Base-by-base conservation (phyloP, 2,113 vertebrate genomes). In the Toxostoma redivivum region DNA sequence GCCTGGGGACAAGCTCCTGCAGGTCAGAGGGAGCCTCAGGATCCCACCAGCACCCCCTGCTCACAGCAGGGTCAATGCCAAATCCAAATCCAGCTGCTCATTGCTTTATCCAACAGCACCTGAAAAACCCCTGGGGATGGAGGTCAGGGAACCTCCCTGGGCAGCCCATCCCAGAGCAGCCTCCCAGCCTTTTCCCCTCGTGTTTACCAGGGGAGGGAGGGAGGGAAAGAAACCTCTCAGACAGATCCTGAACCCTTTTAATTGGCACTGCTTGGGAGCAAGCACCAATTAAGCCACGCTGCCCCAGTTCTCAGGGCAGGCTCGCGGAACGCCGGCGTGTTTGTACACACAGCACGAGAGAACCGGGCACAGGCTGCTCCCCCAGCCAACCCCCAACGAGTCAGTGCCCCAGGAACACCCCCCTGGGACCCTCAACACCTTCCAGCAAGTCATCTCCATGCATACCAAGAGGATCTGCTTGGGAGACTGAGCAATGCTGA, bases 281-380 rank as follows among this genome's bases (percentile, higher is more conserved):
- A 66, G 62, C 85, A 10, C 11, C 74, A 96, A 95, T 92, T 94
- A 95, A 95, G 91, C 35, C 84, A 45, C 1, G 2, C 35, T 96
- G 96, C 45, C 94, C 95, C 93, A 95, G 91, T 96, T 95, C 91
- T 56, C 95, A 97, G 84, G 81, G 9, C 73, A 58, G 66, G 45
- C 81, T 48, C 0, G 33, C 85, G 18, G 79, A 40, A 40, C 77
- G 30, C 74, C 47, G 15, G 18, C 1, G 1, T 20, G 62, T 72
- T 78, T 15, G 25, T 11, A 42, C 15, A 12, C 12, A 10, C 74
- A 45, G 4, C 82, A 64, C 72, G 19, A 62, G 13, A 64, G 51
- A n/a, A 1, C 21, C 2, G 22, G 84, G 88, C n/a, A 88, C 13
- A 44, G 7, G 51, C 54, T 15, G 65, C 1, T 54, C 4, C 54